Base-by-base conservation (phyloP, 2,888 invertebrate genomes). In the Drosophila rubida region DNA sequence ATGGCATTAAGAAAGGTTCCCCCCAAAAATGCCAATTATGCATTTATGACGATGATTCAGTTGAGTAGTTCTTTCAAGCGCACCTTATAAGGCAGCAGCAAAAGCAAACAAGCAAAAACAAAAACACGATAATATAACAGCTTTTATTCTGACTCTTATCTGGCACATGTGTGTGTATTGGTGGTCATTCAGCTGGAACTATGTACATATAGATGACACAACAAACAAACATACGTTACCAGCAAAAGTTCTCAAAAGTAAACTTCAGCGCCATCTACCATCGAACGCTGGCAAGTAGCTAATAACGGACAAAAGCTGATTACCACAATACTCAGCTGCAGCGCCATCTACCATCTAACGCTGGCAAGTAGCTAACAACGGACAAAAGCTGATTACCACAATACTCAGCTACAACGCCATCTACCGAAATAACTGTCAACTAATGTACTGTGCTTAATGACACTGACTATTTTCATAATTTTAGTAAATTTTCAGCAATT, bases 41-140 rank as follows among this genome's bases (percentile, higher is more conserved):
- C 59, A 71, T 69, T 75, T 65, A 65, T 75, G 78, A 62, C 59
- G 69, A 66, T 59, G 80, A 68, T 68, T 60, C 80, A 80, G 61
- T 80, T 64, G 63, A 78, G 69, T 80, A 69, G 75, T 45, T 72
- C 48, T 58, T 58, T 60, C 44, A 42, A 48, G 44, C 58, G 41
- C 54, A 57, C 75, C 75, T 75, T 70, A 60, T 60, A 57, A 57
- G 57, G 70, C 42, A 53, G 13, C 25, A 42, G 9, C 39, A 48
- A 19, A 19, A 19, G 25, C 25, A 25, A 0, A 25, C 14, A 23
- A 19, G 37, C 37, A 54, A 11, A 19, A 27, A 19, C 6, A 25
- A 25, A 11, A 44, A 35, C 6, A 9, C 7, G 11, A 55, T 25
- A 27, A 11, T 16, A 49, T 42, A 35, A 44, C 59, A 59, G 32